Evolutionary conservation across 1,140 invertebrate genomes (phyloP).

Genomic region (Zaprionus africanus): DNA sequence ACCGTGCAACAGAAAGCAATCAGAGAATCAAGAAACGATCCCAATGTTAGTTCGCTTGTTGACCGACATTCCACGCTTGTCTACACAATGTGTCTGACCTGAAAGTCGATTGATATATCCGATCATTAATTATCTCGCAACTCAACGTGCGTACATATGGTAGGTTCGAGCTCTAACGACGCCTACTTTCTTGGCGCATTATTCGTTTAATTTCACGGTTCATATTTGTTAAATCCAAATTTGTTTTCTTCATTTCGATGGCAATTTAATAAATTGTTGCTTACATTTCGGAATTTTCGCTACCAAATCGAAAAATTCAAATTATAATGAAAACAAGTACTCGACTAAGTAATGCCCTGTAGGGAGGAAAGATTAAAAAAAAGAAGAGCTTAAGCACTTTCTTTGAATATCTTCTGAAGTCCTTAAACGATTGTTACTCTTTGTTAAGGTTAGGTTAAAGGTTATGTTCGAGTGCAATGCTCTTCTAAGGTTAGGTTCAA

Average conservation of each 20-base stretch:
- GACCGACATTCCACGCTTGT: conserved; percentile 24
- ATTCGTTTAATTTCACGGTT: conserved; percentile 81
- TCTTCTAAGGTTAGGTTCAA: too few relatives aligned
- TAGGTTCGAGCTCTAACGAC: conserved; percentile 38
- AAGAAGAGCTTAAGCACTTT: not conserved
- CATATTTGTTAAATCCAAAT: conserved; percentile 45
- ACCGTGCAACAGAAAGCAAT: not conserved
- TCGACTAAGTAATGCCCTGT: conserved; percentile 50
- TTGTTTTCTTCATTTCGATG: conserved; percentile 28
- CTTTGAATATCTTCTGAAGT: not conserved
- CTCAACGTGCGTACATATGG: not conserved
- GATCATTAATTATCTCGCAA: conserved; percentile 73
- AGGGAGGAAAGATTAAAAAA: conserved; percentile 11
- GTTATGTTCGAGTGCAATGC: too few relatives aligned
- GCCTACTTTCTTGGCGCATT: conserved; percentile 76
- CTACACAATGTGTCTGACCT: conserved; percentile 45
- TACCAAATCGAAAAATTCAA: conserved; percentile 65
- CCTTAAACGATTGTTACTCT: too few relatives aligned
- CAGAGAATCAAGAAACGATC: not conserved
- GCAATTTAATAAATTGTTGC: conserved; percentile 11
- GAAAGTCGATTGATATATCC: conserved; percentile 66
- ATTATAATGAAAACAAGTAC: conserved; percentile 38
- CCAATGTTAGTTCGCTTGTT: conserved; percentile 7
- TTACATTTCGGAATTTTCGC: conserved; percentile 63
- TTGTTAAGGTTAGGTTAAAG: not conserved